A percentile compares a stretch with the other conserved stretches of the same genome.
Conservation (phyloP, 2,797 vertebrate species). For the Cottoperca gobio region DNA sequence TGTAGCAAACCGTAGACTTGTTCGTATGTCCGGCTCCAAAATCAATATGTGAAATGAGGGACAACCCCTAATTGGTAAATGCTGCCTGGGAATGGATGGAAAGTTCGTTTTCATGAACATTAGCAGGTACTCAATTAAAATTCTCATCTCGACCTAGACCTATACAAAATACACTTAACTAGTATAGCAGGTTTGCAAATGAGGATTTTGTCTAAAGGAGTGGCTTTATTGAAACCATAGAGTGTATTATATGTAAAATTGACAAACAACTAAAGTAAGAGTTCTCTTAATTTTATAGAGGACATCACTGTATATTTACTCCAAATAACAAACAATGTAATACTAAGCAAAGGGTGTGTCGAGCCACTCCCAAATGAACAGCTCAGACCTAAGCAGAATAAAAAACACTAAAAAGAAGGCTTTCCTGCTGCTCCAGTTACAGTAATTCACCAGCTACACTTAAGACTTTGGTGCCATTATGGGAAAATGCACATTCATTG, state of each 20-base stretch:
- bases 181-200: background rate
- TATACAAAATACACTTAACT: background rate
- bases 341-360: slow-evolving; percentile 15
- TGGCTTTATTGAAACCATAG: background rate
- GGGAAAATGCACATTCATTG: background rate
- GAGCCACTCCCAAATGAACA: slow-evolving; percentile 31
- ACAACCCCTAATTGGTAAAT: background rate
- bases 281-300: slow-evolving; percentile 2
- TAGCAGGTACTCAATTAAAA: background rate
- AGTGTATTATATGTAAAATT: background rate
- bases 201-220: background rate
- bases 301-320: slow-evolving; percentile 7
- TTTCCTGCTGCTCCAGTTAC: slow-evolving; percentile 18
- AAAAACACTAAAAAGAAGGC: slow-evolving; percentile 14
- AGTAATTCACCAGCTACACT: background rate
- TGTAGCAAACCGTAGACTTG: slow-evolving; percentile 37
- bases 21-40: slow-evolving; percentile 1
- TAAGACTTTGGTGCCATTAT: background rate
- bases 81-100: background rate
- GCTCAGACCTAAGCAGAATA: slow-evolving; percentile 13
- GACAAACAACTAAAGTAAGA: background rate
- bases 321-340: slow-evolving; percentile 11
- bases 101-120: background rate
- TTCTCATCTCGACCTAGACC: background rate
- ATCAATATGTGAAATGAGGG: background rate